Evolutionary conservation across 2,797 vertebrate genomes (phyloP), one percentile per base, ranked within the genome.

Genomic region (Salarias fasciatus): DNA sequence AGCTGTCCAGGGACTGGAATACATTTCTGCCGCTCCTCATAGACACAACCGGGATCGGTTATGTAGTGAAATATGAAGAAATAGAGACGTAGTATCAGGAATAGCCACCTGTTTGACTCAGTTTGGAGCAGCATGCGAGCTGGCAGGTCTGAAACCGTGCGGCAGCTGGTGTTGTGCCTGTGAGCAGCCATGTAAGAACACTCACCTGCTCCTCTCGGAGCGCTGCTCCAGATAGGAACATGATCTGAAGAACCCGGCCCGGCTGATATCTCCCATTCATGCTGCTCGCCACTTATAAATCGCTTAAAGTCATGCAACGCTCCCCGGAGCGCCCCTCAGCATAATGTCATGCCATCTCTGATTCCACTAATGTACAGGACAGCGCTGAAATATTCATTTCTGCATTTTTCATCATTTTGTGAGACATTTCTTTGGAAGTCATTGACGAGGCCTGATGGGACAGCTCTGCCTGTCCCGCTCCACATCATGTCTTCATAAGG

Each of bases 381-480:
- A 31, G 11, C 0, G 11, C 18, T 84, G 11, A 70, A 82, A 77
- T 76, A 83, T 80, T 85, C 14, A 82, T 75, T 38, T 6, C 11
- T 59, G 59, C 51, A 3, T 57, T 65, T 75, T 59, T 47, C 14
- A 18, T 61, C 18, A 33, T 61, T 86, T 69, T 73, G 44, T 12
- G 46, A 15, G 56, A 65, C 62, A 73, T 60, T 63, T 42, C 48
- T 49, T 63, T 63, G 44, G 43, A 47, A 59, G 53, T 63, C 53
- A 57, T 37, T 44, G 49, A 66, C 52, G 71, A 42, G 7, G 43
- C 47, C 59, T 11, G 44, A 33, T 6, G 51, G 47, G 50, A 58
- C 24, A 1, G 5, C 3, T 10, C 13, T 11, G 5, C 29, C 35
- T 6, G 37, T 15, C 59, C 18, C 30, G 15, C 24, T 24, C 18